These are phyloP conservation scores for Hippoglossus stenolepis DNA, from an alignment of 2,113 vertebrate species.

Conservation along the genomic window DNA sequence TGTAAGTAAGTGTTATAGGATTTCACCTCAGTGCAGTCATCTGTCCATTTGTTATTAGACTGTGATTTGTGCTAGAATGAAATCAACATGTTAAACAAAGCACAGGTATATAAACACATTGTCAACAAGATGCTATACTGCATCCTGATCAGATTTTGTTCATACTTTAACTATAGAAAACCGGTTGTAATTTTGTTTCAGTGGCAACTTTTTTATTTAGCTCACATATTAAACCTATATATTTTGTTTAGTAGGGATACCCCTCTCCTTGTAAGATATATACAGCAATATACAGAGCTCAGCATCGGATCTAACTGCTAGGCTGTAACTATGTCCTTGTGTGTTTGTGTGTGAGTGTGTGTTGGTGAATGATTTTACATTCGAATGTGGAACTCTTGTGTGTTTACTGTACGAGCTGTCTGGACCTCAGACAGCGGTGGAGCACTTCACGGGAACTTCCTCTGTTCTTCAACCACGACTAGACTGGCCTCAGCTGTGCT, in stretches of 20 bases:
- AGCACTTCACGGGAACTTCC: slow-evolving; percentile 68
- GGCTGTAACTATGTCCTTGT: slow-evolving; percentile 53
- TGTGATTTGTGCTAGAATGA: no score
- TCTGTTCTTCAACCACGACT: slow-evolving; percentile 64
- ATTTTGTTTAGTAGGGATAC: slow-evolving; percentile 28
- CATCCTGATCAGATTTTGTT: not conserved
- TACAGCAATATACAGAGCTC: slow-evolving; percentile 29
- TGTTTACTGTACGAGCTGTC: slow-evolving; percentile 67
- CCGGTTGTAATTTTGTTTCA: slow-evolving; percentile 24
- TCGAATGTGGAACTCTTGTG: slow-evolving; percentile 37
- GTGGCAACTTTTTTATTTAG: not conserved
- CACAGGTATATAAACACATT: no score
- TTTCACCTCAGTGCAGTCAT: not conserved
- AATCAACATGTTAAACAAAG: no score
- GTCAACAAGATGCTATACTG: no score
- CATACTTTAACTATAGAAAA: no score
- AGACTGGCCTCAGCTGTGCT: slow-evolving; percentile 56
- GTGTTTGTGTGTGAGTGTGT: slow-evolving; percentile 6
- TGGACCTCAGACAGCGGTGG: slow-evolving; percentile 57
- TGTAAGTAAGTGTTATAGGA: not conserved
- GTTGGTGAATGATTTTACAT: slow-evolving; percentile 17
- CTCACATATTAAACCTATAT: not conserved
- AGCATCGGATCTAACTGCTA: slow-evolving; percentile 9
- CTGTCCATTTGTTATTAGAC: no score
- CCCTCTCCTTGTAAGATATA: slow-evolving; percentile 28